Percentiles rank a stretch among this genome's conserved stretches.
Conservation (phyloP, 2,113 vertebrate genomes). For the Aegotheles bennettii region DNA sequence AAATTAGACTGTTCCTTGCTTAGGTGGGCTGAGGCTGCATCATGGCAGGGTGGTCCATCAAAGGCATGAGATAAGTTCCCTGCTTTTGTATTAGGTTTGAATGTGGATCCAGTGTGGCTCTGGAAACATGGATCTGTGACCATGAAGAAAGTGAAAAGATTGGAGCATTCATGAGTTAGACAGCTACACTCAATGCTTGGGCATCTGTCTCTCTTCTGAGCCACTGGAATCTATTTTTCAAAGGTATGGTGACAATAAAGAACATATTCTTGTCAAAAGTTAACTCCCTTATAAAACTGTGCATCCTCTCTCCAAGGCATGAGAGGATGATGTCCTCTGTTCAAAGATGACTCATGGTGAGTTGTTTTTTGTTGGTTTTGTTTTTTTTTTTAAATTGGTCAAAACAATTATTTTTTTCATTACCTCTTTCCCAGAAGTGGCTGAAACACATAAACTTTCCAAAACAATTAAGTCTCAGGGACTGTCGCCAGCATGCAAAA, state of each 20-base stretch:
- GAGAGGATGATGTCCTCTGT: not conserved
- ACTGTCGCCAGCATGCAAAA: rapidly evolving
- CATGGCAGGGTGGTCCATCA: not conserved
- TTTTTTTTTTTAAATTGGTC: not conserved
- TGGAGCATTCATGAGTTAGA: not conserved
- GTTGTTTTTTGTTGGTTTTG: rapidly evolving
- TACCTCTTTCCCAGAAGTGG: not conserved
- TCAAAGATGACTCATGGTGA: not conserved
- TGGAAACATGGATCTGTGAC: not conserved
- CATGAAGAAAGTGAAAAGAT: not conserved
- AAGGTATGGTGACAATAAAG: not conserved
- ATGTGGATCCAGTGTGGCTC: rapidly evolving
- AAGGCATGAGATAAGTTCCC: not conserved
- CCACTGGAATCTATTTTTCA: not conserved
- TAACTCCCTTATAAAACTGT: not conserved
- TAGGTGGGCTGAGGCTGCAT: not conserved
- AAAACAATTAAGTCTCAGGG: not conserved
- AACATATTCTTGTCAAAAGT: not conserved
- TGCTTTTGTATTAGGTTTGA: not conserved
- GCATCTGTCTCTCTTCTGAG: rapidly evolving
- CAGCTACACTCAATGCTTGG: not conserved
- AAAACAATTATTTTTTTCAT: not conserved
- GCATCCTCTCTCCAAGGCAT: not conserved
- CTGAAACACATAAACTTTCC: not conserved
- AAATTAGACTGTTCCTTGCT: not conserved